Base-by-base conservation (phyloP, 1,140 invertebrate species). In the Eriosoma lanigerum region DNA sequence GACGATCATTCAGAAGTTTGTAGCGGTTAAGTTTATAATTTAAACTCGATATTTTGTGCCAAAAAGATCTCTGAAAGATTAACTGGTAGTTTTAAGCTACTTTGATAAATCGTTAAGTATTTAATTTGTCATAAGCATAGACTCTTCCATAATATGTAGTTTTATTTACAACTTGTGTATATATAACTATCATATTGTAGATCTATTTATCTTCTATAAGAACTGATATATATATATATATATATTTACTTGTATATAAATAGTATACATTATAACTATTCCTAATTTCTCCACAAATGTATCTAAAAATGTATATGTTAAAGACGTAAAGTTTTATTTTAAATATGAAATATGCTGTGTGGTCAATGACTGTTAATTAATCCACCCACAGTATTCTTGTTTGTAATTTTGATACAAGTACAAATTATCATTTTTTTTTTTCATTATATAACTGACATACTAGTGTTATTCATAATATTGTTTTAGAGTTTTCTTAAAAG, bases 1-100 rank as follows among this genome's bases (percentile, higher is more conserved):
- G 92, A 93, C 84, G 92, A 93, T 81, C 93, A 93, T 86, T 93
- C 92, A n/a, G 92, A 94, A 86, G 81, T 92, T 81, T 93, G 92
- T 86, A 91, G 90, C 10, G 91, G 91, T 84, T 93, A 89, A 88
- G 24, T 21, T 17, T 17, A 44, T 17, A 44, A 32, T 58, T 21
- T 76, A 76, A 38, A n/a, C 1, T 3, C 12, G 15, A 9, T 13
- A 8, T 12, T 58, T 38, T 56, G 72, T 76, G 72, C 72, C 72
- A 76, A 76, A 75, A 54, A 76, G 72, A 76, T 76, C 72, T 76
- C 72, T 54, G 15, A 58, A 76, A 76, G 29, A 58, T 76, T 76
- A 19, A 19, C 2, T 12, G 21, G 15, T 70, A 50, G 56, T 26
- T 6, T 54, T 21, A 3, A 10, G 44, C 62, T 64, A 64, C 62